Evolutionary conservation across 2,888 invertebrate species (phyloP).

Genomic region (Busseola fusca): DNA sequence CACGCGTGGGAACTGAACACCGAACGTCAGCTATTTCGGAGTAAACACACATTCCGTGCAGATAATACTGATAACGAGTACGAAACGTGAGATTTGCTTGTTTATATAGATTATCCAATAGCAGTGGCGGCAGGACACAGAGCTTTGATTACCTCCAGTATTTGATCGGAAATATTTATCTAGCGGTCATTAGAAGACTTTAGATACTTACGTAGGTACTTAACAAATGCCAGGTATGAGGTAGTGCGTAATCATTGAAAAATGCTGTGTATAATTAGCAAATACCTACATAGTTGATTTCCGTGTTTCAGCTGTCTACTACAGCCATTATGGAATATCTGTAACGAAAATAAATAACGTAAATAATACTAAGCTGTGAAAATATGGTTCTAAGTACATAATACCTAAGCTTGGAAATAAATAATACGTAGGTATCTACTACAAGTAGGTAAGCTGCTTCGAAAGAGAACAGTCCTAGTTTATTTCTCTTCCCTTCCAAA

Average conservation of each 20-base stretch:
- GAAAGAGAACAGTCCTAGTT: neutral
- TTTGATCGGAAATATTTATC: constrained; percentile 32
- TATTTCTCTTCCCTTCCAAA: neutral
- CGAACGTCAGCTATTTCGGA: constrained; percentile 2
- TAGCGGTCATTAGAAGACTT: constrained; percentile 31
- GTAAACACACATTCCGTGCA: constrained; percentile 26
- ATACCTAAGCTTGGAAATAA: neutral
- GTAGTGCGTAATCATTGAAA: constrained; percentile 4
- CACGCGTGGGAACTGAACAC: constrained; percentile 3
- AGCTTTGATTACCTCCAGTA: constrained; percentile 45
- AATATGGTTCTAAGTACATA: neutral
- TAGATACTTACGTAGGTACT: neutral
- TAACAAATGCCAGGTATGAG: constrained; percentile 1
- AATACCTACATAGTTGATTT: neutral
- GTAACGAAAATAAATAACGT: neutral
- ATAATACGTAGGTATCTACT: neutral
- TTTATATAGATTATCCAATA: constrained; percentile 44
- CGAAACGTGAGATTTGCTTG: constrained; percentile 27
- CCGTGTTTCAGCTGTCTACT: constrained; percentile 2
- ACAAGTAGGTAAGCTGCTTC: too few relatives aligned
- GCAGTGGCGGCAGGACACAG: constrained; percentile 2
- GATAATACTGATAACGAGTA: constrained; percentile 38
- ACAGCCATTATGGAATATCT: neutral
- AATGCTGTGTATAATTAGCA: neutral
- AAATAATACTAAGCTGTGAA: neutral